Evolutionary conservation across 2,113 vertebrate species (phyloP).

Genomic region (Bothrops jararaca): DNA sequence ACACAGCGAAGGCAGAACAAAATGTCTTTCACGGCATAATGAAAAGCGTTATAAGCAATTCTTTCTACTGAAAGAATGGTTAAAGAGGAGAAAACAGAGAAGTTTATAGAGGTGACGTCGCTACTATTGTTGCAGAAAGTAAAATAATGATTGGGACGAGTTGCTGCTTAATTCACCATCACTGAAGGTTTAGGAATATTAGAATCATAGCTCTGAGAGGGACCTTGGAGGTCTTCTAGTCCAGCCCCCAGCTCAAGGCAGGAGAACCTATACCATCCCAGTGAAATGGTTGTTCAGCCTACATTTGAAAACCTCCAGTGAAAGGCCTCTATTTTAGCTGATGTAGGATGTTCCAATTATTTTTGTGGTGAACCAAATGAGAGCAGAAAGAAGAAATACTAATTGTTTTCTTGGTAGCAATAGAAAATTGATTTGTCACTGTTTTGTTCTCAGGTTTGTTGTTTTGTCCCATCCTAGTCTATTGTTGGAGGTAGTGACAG

Average conservation of each 20-base stretch:
- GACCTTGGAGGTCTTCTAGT: too few species aligned
- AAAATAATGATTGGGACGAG: background rate
- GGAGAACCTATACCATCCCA: background rate
- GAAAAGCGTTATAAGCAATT: constrained; percentile 20
- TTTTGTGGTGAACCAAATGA: background rate
- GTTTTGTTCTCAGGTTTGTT: background rate
- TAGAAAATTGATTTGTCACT: background rate
- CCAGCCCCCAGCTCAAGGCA: background rate
- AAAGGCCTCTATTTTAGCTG: background rate
- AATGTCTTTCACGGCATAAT: background rate
- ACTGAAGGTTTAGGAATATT: background rate
- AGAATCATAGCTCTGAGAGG: background rate
- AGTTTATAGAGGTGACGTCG: background rate
- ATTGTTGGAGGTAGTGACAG: too few species aligned
- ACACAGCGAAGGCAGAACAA: background rate
- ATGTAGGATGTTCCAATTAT: background rate
- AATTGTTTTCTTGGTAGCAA: background rate
- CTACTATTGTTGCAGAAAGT: background rate
- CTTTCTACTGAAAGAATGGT: background rate
- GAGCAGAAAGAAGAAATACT: background rate
- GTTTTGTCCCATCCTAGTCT: background rate
- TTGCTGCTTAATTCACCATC: background rate
- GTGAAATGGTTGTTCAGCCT: too few species aligned
- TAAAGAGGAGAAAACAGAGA: background rate
- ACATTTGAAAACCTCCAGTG: too few species aligned